A percentile compares a stretch with the other conserved stretches of the same genome.
These are phyloP conservation scores for Burhinus oedicnemus DNA, from an alignment of 2,113 vertebrate genomes.

Conservation along the genomic window DNA sequence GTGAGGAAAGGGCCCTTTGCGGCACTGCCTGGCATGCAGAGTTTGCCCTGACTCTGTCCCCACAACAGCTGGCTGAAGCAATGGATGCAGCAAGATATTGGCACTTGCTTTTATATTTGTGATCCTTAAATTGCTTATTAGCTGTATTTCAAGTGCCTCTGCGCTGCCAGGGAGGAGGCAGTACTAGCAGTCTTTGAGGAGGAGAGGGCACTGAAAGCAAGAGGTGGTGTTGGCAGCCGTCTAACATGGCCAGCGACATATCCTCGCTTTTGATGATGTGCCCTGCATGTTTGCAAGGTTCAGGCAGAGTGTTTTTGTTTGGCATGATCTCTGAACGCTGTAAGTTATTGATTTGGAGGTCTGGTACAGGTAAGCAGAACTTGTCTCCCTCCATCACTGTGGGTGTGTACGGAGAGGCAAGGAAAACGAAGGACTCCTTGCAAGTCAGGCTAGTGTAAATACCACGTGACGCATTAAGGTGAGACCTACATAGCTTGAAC, in stretches of 20 bases:
- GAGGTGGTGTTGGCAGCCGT: neutral
- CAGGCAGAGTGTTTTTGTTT: neutral
- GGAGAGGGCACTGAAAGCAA: neutral
- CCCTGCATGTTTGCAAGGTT: neutral
- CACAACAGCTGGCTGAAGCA: neutral
- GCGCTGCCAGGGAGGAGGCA: neutral
- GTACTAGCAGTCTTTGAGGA: neutral
- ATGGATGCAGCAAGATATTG: neutral
- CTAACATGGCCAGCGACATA: neutral
- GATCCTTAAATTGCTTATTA: neutral
- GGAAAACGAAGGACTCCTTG: neutral
- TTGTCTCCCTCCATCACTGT: neutral
- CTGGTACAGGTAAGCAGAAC: neutral
- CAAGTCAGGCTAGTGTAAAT: neutral
- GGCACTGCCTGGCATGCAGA: neutral
- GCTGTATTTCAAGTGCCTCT: neutral
- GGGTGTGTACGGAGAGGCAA: neutral
- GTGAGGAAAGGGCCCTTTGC: rapidly evolving
- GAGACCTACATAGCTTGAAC: neutral
- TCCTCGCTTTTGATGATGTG: neutral
- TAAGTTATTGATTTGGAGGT: neutral
- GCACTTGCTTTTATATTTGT: neutral
- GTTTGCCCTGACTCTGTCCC: neutral
- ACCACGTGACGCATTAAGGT: neutral
- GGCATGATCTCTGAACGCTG: neutral